These are phyloP conservation scores for Danaus plexippus DNA, from an alignment of 1,140 invertebrate species.

Conservation along the genomic window DNA sequence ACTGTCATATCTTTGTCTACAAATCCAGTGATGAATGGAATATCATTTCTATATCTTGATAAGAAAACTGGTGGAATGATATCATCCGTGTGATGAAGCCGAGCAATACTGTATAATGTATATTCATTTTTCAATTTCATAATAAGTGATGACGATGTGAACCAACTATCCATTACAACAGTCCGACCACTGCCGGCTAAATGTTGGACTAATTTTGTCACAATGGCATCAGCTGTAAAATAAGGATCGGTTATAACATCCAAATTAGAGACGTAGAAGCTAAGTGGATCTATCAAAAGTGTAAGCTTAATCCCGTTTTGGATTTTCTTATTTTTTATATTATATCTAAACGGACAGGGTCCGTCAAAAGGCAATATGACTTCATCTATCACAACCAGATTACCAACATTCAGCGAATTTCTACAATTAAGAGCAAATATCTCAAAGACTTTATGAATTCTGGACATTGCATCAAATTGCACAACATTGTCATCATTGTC, in stretches of 20 bases:
- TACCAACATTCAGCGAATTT: slow-evolving; percentile 53
- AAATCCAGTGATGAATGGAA: slow-evolving; percentile 49
- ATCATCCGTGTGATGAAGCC: slow-evolving; percentile 42
- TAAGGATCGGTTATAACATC: slow-evolving; percentile 63
- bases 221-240: slow-evolving; percentile 44
- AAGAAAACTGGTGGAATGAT: slow-evolving; percentile 53
- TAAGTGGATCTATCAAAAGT: slow-evolving; percentile 56
- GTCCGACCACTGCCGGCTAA: slow-evolving; percentile 49
- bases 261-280: slow-evolving; percentile 66
- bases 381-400: slow-evolving; percentile 66
- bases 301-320: slow-evolving; percentile 63
- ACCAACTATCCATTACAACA: slow-evolving; percentile 58
- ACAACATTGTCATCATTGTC: slow-evolving; percentile 43
- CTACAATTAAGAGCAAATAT: slow-evolving; percentile 68
- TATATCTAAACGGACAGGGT: slow-evolving; percentile 66
- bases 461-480: slow-evolving; percentile 62
- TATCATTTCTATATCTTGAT: slow-evolving; percentile 40
- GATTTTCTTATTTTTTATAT: slow-evolving; percentile 59
- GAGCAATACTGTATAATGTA: slow-evolving; percentile 45
- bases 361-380: slow-evolving; percentile 63
- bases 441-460: slow-evolving; percentile 68
- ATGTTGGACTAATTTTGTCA: slow-evolving; percentile 53
- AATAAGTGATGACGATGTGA: slow-evolving; percentile 44
- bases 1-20: slow-evolving; percentile 41
- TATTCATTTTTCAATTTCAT: slow-evolving; percentile 45